Conservation (phyloP, 2,113 vertebrate species). For the Abramis brama region DNA sequence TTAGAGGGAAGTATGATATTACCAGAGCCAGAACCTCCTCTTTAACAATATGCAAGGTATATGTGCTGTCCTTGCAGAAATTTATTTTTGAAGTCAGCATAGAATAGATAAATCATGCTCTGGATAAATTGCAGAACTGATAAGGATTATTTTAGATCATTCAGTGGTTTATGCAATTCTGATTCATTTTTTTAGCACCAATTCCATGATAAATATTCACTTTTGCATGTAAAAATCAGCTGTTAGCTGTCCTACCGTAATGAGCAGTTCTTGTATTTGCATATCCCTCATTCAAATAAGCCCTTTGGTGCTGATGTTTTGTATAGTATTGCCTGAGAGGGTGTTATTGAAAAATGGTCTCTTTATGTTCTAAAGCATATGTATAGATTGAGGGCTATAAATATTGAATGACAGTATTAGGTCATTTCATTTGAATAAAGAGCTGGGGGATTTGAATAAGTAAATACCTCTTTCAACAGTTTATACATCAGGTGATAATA, state of each 20-base stretch:
- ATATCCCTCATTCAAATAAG: constrained; percentile 19
- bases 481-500: not conserved
- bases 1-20: not conserved
- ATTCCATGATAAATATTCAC: constrained; percentile 2
- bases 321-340: not conserved
- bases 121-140: not conserved
- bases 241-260: not conserved
- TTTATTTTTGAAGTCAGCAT: not conserved
- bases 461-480: constrained; percentile 18
- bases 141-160: not conserved
- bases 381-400: constrained; percentile 19
- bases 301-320: not conserved
- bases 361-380: not conserved
- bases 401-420: not conserved
- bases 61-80: not conserved
- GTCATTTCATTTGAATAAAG: constrained; percentile 19
- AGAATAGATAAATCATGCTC: not conserved
- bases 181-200: not conserved
- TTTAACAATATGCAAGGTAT: not conserved
- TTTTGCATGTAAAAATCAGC: not conserved
- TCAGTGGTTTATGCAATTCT: not conserved
- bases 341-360: constrained; percentile 1
- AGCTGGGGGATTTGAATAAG: not conserved
- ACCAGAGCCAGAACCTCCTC: not conserved
- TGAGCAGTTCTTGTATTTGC: constrained; percentile 12